Percentiles rank a stretch among this genome's conserved stretches.
Conservation (phyloP, 2,113 vertebrate species). For the Macaca fascicularis region T2T-MFA8v1.1 NC_088393.1:58228001-58228500, state of each 20-base stretch:
- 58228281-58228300: neutral
- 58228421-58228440: neutral
- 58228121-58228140: neutral
- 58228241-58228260: neutral
- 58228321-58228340: too few species aligned
- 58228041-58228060: neutral
- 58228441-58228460: neutral
- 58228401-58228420: rapidly evolving
- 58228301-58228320: neutral
- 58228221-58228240: too few species aligned
- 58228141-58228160: neutral
- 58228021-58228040: neutral
- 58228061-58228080: neutral
- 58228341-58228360: neutral
- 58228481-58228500: neutral
- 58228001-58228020: neutral
- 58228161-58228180: neutral
- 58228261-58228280: rapidly evolving
- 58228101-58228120: rapidly evolving
- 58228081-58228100: rapidly evolving
- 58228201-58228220: neutral
- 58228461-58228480: neutral
- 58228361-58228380: neutral
- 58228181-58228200: neutral
- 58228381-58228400: neutral